Percentiles rank a stretch among this genome's conserved stretches.
Evolutionary conservation across 2,113 vertebrate species (phyloP).

Genomic region (Empidonax traillii): DNA sequence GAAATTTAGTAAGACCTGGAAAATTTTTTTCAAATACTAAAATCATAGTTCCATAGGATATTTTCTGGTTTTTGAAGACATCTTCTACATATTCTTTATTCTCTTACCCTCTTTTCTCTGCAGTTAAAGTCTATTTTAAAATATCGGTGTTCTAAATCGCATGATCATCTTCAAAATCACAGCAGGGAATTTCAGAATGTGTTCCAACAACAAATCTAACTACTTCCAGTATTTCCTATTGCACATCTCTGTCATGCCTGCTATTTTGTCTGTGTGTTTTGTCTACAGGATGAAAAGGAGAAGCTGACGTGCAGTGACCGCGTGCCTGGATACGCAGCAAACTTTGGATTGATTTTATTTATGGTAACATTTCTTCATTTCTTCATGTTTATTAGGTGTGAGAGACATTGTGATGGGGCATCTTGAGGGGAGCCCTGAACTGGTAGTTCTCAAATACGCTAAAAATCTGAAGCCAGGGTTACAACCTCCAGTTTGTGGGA

Average conservation of each 20-base stretch:
- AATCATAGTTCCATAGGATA: not conserved
- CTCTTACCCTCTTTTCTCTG: not conserved
- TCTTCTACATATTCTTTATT: not conserved
- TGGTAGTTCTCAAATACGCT: not conserved
- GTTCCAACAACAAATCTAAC: not conserved
- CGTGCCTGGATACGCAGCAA: slow-evolving; percentile 88
- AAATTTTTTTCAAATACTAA: not conserved
- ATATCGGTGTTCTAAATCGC: not conserved
- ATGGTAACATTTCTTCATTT: slow-evolving; percentile 79
- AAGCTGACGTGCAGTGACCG: slow-evolving; percentile 90
- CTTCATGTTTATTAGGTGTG: not conserved
- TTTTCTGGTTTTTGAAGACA: not conserved
- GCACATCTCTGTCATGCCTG: not conserved
- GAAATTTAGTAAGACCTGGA: not conserved
- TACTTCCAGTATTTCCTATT: not conserved
- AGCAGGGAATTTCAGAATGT: not conserved
- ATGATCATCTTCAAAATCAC: not conserved
- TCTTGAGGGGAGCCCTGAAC: not conserved
- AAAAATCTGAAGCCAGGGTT: not conserved
- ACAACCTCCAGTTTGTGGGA: not conserved
- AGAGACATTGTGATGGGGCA: not conserved
- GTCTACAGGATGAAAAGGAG: slow-evolving; percentile 77
- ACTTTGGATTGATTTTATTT: slow-evolving; percentile 88
- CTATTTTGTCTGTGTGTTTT: slow-evolving; percentile 11
- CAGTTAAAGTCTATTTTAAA: not conserved